A percentile compares a stretch with the other conserved stretches of the same genome.
These are phyloP conservation scores for Hermaeophaga mercurialis DNA, from an alignment of 2,888 invertebrate species.

Conservation along the genomic window DNA sequence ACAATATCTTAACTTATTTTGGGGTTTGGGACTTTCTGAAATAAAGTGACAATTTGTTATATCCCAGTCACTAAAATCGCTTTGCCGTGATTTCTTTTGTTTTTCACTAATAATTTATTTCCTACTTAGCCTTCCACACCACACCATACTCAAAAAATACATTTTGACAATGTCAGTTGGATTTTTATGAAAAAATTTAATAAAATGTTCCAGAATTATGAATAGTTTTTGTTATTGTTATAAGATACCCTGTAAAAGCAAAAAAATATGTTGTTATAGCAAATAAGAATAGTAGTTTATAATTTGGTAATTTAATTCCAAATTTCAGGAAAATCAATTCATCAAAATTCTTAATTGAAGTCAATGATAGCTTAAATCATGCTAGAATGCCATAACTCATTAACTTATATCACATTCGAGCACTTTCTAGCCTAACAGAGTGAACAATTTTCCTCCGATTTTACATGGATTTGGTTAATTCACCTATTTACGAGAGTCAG, in stretches of 20 bases:
- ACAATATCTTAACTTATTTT: slow-evolving; percentile 31
- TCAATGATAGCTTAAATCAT: neutral
- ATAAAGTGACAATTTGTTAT: slow-evolving; percentile 35
- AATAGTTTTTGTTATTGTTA: too few species aligned
- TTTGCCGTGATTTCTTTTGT: slow-evolving; percentile 24
- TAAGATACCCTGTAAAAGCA: too few species aligned
- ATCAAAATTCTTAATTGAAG: neutral
- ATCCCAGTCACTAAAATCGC: slow-evolving; percentile 23
- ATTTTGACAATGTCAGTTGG: too few species aligned
- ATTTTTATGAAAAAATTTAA: too few species aligned
- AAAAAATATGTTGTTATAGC: too few species aligned
- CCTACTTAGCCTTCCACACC: slow-evolving; percentile 6
- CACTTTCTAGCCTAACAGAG: slow-evolving; percentile 21
- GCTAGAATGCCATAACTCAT: slow-evolving; percentile 16
- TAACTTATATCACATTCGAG: slow-evolving; percentile 23
- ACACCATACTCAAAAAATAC: too few species aligned
- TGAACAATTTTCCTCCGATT: slow-evolving; percentile 27
- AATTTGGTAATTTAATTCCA: too few species aligned
- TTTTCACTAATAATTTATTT: slow-evolving; percentile 31
- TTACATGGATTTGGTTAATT: slow-evolving; percentile 26
- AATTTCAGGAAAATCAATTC: too few species aligned
- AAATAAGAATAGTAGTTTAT: too few species aligned
- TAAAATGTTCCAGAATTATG: too few species aligned
- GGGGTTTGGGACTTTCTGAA: slow-evolving; percentile 32
- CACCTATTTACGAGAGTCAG: slow-evolving; percentile 24